Percentiles rank a stretch among this genome's conserved stretches.
phyloP scores from a whole-genome alignment of 1,140 invertebrate genomes.

The Watersipora subatra region DNA sequence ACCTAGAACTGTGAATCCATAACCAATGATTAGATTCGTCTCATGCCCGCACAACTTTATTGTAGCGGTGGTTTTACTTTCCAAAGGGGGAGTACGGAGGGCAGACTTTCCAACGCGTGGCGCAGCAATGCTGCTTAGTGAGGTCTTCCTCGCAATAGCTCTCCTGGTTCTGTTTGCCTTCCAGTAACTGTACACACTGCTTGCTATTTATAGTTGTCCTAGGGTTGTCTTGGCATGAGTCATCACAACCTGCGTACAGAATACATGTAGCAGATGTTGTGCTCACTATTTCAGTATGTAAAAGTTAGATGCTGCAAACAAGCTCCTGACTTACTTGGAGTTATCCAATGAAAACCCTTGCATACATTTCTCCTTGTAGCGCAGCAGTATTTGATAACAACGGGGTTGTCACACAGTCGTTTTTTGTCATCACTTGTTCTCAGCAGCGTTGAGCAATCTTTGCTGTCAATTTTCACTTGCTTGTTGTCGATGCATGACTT shows the following conservation, averaged over 20 bases:
- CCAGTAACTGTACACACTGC: not conserved
- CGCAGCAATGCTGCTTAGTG: not conserved
- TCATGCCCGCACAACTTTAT: too few relatives aligned
- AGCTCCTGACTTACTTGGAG: not conserved
- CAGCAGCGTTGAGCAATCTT: not conserved
- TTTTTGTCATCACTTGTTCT: not conserved
- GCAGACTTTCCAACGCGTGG: not conserved
- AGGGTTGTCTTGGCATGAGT: not conserved
- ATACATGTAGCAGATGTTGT: not conserved
- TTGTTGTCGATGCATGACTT: not conserved
- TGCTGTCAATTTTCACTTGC: not conserved
- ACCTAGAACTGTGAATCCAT: too few relatives aligned
- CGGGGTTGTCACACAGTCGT: not conserved
- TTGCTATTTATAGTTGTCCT: not conserved
- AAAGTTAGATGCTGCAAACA: not conserved
- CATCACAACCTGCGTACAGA: not conserved
- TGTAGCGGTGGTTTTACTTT: too few relatives aligned
- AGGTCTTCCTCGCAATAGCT: not conserved
- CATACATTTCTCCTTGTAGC: not conserved
- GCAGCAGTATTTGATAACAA: not conserved
- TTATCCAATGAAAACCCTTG: not conserved
- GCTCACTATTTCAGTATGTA: not conserved
- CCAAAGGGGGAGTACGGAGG: not conserved
- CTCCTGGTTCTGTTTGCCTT: not conserved
- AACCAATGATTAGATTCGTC: too few relatives aligned